Evolutionary conservation across 2,888 invertebrate species (phyloP).

Genomic region (Phoenoteleia sp.): DNA sequence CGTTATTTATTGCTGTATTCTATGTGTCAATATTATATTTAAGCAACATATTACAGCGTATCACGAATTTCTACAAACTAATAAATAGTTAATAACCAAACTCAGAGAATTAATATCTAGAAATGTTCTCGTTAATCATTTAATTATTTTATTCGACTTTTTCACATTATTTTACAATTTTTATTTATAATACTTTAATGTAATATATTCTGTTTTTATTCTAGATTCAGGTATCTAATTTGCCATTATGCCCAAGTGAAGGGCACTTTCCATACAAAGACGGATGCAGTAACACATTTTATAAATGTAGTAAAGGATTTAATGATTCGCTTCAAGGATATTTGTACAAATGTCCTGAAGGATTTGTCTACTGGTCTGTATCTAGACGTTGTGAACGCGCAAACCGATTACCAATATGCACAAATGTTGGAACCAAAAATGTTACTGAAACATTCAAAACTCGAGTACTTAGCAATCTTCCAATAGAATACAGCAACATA

Average conservation of each 20-base stretch:
- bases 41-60: no score
- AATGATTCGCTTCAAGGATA: slow-evolving; percentile 89
- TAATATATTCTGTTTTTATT: no score
- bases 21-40: no score
- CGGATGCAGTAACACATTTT: slow-evolving; percentile 91
- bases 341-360: slow-evolving; percentile 92
- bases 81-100: no score
- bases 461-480: slow-evolving; percentile 72
- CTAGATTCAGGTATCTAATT: slow-evolving; percentile 89
- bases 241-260: slow-evolving; percentile 89
- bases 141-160: slow-evolving; percentile 11
- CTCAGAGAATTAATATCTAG: no score
- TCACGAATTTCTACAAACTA: no score
- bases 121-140: no score
- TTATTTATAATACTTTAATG: no score
- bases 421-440: slow-evolving; percentile 72
- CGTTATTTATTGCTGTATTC: no score
- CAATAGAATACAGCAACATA: slow-evolving; percentile 58
- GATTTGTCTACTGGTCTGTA: slow-evolving; percentile 92
- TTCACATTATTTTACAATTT: no score
- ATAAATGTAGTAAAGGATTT: slow-evolving; percentile 89
- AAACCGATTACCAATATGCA: slow-evolving; percentile 89
- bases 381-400: slow-evolving; percentile 92
- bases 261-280: slow-evolving; percentile 91
- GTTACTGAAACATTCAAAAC: slow-evolving; percentile 77